These are phyloP conservation scores for Campoplex capitator DNA, from an alignment of 2,888 invertebrate genomes.

Conservation along the genomic window DNA sequence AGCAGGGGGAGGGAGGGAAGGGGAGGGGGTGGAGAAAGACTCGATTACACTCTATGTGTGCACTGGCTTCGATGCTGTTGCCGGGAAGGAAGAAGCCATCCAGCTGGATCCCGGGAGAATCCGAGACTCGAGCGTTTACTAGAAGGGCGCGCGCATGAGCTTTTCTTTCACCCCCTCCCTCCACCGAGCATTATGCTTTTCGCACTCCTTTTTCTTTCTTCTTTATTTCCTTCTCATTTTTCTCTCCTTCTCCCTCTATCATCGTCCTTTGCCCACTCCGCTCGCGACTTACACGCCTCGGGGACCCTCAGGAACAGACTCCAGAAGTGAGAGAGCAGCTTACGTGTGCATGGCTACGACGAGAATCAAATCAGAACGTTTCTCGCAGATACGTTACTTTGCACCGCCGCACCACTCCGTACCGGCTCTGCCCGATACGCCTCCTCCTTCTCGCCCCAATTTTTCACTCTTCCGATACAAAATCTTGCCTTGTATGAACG, in stretches of 20 bases:
- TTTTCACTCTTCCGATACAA: neutral
- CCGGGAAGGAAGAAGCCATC: conserved; percentile 78
- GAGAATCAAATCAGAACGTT: conserved; percentile 28
- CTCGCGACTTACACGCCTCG: conserved; percentile 15
- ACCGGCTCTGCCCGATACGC: neutral
- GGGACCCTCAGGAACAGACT: conserved; percentile 14
- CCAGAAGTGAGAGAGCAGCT: conserved; percentile 40
- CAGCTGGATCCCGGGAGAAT: conserved; percentile 77
- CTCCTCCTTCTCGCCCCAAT: neutral
- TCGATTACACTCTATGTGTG: conserved; percentile 58
- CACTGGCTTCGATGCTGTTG: conserved; percentile 73
- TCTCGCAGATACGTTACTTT: neutral
- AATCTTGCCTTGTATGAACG: neutral
- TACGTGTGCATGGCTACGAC: neutral
- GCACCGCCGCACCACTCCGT: neutral
- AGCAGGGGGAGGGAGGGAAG: no score
- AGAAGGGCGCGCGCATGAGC: conserved; percentile 49
- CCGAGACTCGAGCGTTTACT: conserved; percentile 68
- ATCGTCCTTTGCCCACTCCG: neutral
- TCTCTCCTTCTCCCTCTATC: neutral
- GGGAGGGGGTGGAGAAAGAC: conserved; percentile 33
- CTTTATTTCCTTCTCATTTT: conserved; percentile 9
- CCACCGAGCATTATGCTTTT: neutral
- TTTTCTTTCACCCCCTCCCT: conserved; percentile 34
- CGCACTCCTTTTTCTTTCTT: conserved; percentile 3